Conservation (phyloP, 2,797 vertebrate genomes). For the Protosalanx chinensis region DNA sequence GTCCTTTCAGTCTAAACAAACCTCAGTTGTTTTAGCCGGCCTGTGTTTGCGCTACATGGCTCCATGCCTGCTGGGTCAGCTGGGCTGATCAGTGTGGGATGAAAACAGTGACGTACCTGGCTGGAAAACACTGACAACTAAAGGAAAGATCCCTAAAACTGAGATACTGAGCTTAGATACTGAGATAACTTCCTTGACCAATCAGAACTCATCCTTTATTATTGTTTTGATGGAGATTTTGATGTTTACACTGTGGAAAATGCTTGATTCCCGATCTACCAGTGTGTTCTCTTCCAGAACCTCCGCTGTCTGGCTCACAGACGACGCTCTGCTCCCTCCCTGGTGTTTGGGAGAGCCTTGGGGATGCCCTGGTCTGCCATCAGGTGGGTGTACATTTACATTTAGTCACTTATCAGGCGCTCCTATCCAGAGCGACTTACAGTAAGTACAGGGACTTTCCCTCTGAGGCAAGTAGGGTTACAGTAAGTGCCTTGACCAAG, state of each 20-base stretch:
- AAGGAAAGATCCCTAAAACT: no score
- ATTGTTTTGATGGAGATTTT: neutral
- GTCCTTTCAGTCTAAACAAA: conserved; percentile 29
- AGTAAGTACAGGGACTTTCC: no score
- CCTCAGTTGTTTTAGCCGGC: conserved; percentile 33
- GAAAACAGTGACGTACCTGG: neutral
- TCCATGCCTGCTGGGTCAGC: conserved; percentile 5
- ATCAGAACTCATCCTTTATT: no score
- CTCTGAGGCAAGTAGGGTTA: no score
- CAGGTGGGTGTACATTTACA: conserved; percentile 56
- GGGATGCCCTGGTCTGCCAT: conserved; percentile 71
- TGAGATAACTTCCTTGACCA: no score
- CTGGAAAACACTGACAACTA: no score
- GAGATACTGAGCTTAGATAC: no score
- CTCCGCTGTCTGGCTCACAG: conserved; percentile 67
- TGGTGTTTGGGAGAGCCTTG: conserved; percentile 68
- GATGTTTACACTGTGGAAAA: neutral
- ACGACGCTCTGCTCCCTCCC: conserved; percentile 69
- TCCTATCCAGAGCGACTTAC: no score
- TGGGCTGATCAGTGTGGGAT: neutral
- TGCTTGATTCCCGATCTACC: neutral
- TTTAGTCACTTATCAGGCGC: no score
- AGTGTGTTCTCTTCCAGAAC: conserved; percentile 50
- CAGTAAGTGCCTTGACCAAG: no score
- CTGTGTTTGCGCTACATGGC: conserved; percentile 39